phyloP scores from a whole-genome alignment of 2,888 invertebrate genomes.

The Plebejus argus region DNA sequence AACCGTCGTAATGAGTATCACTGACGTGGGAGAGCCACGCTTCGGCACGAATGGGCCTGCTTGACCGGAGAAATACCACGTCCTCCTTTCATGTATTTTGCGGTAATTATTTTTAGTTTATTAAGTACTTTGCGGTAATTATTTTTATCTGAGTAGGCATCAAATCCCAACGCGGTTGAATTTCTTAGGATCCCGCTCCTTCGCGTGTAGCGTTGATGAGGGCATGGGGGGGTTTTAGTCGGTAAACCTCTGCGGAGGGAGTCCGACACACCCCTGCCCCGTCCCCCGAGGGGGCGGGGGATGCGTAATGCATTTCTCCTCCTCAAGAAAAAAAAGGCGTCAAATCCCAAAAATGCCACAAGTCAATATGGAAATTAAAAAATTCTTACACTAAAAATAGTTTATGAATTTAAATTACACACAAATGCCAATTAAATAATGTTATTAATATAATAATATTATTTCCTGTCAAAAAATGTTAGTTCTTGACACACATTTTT shows the following conservation, averaged over 20 bases:
- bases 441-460: neutral
- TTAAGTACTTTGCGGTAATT: neutral
- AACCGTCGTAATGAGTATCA: no score
- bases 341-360: neutral
- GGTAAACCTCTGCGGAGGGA: no score
- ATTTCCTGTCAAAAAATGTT: neutral
- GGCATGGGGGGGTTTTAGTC: no score
- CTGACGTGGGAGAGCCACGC: no score
- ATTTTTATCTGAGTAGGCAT: neutral
- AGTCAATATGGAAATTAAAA: neutral
- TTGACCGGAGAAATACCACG: no score
- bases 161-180: neutral
- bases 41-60: no score
- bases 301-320: no score
- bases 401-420: neutral
- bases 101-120: neutral
- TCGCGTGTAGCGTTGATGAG: no score
- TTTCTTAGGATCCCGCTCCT: no score
- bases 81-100: neutral
- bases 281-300: no score
- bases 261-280: no score
- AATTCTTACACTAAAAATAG: neutral
- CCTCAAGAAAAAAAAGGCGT: no score
- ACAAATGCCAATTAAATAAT: neutral
- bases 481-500: slow-evolving; percentile 16